Base-by-base conservation (phyloP, 2,797 vertebrate genomes). In the Varecia variegata region DNA sequence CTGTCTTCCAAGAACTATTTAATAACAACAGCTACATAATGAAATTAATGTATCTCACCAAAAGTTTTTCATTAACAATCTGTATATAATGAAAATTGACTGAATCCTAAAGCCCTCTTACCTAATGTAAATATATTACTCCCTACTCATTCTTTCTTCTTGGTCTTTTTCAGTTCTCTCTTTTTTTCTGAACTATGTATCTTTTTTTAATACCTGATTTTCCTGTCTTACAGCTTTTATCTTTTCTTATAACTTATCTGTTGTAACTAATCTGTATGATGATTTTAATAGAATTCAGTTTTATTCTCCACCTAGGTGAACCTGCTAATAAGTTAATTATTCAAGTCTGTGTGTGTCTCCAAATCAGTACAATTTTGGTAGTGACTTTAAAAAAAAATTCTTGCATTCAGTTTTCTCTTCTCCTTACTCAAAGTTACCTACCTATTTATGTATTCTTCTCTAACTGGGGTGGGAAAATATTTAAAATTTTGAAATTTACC, bases 1-100 rank as follows among this genome's bases (percentile, higher is more conserved):
- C 32, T 95, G 7, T 88, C 40, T 94, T 94, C 18, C 23, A 94
- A 88, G 35, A 92, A 77, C 60, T 54, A 52, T 35, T 95, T 88
- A 32, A n/a, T 94, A 94, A 91, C 43, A 92, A 17, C 65, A n/a
- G 2, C 60, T 65, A 3, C 17, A 68, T 93, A 80, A 86, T 88
- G 74, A 77, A 95, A 58, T 60, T 45, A 85, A 21, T 82, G 2
- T 1, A 58, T 84, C 3, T 60, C n/a, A 35, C 45, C 23, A 35
- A 47, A 52, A 83, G 7, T 27, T 62, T 91, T 83, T 90, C 32
- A 65, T 40, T 96, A 90, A 40, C 8, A 73, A 10, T 94, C 30
- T 82, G 4, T 60, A 15, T 58, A 2, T 77, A 83, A 56, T 32
- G 21, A 95, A 77, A 43, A 89, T 17, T 70, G 52, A 85, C 60